Conservation (phyloP, 2,797 vertebrate species). For the Periophthalmus magnuspinnatus region DNA sequence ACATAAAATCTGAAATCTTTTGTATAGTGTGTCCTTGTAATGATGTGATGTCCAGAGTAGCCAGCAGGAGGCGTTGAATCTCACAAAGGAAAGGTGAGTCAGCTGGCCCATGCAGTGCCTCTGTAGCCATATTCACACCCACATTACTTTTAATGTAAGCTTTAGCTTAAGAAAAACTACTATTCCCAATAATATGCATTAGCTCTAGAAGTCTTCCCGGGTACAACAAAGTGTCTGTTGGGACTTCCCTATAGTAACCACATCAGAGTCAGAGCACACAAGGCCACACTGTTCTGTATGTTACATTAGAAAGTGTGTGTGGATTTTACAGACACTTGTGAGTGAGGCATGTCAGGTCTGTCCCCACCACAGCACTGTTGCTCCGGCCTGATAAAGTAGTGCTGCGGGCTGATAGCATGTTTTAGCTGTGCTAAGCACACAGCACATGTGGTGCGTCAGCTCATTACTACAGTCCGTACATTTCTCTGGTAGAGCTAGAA, state of each 20-base stretch:
- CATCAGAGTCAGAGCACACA: not conserved
- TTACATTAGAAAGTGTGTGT: not conserved
- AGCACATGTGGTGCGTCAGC: no score
- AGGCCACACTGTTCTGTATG: not conserved
- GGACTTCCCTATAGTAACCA: not conserved
- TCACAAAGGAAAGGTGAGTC: slow-evolving; percentile 64
- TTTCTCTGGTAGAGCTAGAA: slow-evolving; percentile 6
- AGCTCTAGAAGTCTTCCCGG: no score
- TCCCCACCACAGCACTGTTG: no score
- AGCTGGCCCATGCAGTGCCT: slow-evolving; percentile 59
- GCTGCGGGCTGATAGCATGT: not conserved
- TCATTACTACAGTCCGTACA: not conserved
- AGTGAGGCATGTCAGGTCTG: not conserved
- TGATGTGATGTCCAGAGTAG: slow-evolving; percentile 28
- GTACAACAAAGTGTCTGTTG: not conserved
- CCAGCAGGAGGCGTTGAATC: slow-evolving; percentile 55
- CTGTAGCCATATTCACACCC: not conserved
- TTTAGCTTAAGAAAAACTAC: not conserved
- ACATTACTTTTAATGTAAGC: not conserved
- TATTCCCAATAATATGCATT: not conserved
- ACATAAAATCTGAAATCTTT: not conserved
- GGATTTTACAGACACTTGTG: slow-evolving; percentile 3
- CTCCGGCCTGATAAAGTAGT: not conserved
- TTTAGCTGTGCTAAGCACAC: slow-evolving; percentile 6
- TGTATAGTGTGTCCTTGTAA: not conserved